Evolutionary conservation across 2,797 vertebrate genomes (phyloP).

Genomic region (Anguilla obscura): DNA sequence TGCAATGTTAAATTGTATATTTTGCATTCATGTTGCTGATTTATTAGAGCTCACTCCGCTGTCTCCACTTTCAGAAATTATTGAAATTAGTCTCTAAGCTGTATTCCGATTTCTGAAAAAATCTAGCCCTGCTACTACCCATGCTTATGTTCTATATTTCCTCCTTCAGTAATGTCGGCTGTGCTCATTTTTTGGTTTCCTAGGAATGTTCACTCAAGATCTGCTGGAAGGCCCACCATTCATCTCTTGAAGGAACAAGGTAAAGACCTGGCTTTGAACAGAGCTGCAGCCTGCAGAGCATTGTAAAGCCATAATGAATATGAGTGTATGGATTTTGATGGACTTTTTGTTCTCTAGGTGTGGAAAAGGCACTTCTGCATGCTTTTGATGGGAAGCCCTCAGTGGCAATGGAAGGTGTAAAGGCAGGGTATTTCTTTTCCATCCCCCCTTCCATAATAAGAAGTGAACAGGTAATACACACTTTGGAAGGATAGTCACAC

Average conservation of each 20-base stretch:
- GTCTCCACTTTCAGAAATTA: not conserved
- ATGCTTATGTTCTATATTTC: slow-evolving; percentile 18
- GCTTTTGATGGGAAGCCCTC: slow-evolving; percentile 94
- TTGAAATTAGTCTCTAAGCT: not conserved
- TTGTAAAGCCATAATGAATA: not conserved
- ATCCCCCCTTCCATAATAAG: slow-evolving; percentile 91
- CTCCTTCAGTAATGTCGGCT: not conserved
- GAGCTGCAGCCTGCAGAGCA: not conserved
- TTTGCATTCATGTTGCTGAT: not conserved
- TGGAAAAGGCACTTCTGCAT: slow-evolving; percentile 87
- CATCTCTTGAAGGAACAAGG: slow-evolving; percentile 90
- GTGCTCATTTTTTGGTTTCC: slow-evolving; percentile 31
- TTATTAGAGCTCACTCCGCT: not conserved
- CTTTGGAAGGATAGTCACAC: not conserved
- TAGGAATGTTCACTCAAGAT: slow-evolving; percentile 96
- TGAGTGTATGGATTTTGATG: not conserved
- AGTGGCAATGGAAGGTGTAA: slow-evolving; percentile 92
- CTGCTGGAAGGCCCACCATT: slow-evolving; percentile 94
- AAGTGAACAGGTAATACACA: slow-evolving; percentile 84
- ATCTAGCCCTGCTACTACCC: not conserved
- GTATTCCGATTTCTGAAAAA: not conserved
- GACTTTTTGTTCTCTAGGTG: slow-evolving; percentile 68
- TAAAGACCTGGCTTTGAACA: slow-evolving; percentile 50
- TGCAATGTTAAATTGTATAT: not conserved
- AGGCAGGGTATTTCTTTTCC: slow-evolving; percentile 91